Evolutionary conservation across 2,797 vertebrate genomes (phyloP), one percentile per base, ranked within the genome.

Genomic region (Chelon auratus): DNA sequence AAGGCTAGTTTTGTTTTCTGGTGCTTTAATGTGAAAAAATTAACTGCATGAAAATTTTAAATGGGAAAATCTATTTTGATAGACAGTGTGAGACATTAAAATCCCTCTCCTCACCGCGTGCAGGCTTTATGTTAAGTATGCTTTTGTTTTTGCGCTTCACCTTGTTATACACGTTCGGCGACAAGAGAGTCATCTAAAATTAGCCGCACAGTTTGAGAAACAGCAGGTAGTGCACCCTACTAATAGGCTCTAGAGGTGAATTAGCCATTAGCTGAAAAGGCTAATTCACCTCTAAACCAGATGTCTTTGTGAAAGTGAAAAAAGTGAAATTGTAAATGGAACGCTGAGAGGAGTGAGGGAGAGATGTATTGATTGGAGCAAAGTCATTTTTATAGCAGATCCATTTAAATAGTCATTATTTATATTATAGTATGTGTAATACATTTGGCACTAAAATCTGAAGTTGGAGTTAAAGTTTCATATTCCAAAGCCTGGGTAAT

Each of bases 231-330:
- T 51, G 76, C 86, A 71, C 68, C 78, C 77, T 62, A 37, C 88
- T 92, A 92, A 92, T 87, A 87, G 74, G 80, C 89, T 90, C 84
- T 89, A 71, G 89, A 93, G 91, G 92, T 92, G 89, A 93, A 92
- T 91, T 92, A 90, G 87, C 89, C 87, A 90, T 92, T 91, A 90
- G 86, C 85, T 84, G 72, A 89, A 92, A 91, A 87, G 78, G 86
- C 83, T 83, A 83, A 91, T 91, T 93, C 90, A 89, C 92, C 91
- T 92, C 89, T 77, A 90, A 87, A 91, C 67, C 89, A 88, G 88
- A 91, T 91, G 90, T 85, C 87, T 89, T 87, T 88, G 83, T 81
- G 63, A 81, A 82, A 85, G 80, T 81, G 78, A 26, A 89, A 85
- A 80, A 77, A 78, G 69, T 69, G 42, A 75, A 81, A 83, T 67